These are phyloP conservation scores for Cyphomyrus discorhynchus DNA, from an alignment of 2,113 vertebrate species.

Conservation along the genomic window DNA sequence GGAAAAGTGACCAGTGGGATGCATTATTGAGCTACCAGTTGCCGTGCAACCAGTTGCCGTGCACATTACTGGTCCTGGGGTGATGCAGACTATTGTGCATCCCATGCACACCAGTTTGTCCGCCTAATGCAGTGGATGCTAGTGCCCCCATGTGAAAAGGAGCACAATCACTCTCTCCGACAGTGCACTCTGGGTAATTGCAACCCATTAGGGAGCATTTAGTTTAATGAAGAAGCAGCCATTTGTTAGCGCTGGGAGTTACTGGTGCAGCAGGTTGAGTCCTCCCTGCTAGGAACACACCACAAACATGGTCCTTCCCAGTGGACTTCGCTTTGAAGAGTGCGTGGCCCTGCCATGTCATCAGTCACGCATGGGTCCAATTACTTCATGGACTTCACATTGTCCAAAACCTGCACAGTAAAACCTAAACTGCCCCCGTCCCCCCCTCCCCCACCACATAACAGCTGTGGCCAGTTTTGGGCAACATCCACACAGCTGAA, in stretches of 20 bases:
- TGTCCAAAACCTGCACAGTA: background rate
- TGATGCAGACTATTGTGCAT: constrained; percentile 20
- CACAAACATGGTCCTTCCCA: background rate
- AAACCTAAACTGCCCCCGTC: background rate
- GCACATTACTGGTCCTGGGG: background rate
- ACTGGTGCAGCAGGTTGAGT: background rate
- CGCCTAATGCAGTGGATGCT: constrained; percentile 30
- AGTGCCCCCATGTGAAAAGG: constrained; percentile 29
- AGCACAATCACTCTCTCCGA: constrained; percentile 23
- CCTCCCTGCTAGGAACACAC: background rate
- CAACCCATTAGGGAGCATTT: constrained; percentile 39
- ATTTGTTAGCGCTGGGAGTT: constrained; percentile 32
- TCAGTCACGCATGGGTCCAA: constrained; percentile 1
- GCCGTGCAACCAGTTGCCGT: background rate
- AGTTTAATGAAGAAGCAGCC: constrained; percentile 42
- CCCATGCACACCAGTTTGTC: constrained; percentile 28
- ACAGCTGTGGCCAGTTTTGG: constrained; percentile 25
- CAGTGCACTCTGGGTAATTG: constrained; percentile 50
- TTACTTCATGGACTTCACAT: background rate
- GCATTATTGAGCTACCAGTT: background rate
- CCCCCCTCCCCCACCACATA: background rate
- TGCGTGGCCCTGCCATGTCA: background rate
- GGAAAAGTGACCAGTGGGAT: background rate
- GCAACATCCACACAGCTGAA: constrained; percentile 35
- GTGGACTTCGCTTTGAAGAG: background rate